Evolutionary conservation across 2,888 invertebrate genomes (phyloP).

Genomic region (Macrophya annulata): DNA sequence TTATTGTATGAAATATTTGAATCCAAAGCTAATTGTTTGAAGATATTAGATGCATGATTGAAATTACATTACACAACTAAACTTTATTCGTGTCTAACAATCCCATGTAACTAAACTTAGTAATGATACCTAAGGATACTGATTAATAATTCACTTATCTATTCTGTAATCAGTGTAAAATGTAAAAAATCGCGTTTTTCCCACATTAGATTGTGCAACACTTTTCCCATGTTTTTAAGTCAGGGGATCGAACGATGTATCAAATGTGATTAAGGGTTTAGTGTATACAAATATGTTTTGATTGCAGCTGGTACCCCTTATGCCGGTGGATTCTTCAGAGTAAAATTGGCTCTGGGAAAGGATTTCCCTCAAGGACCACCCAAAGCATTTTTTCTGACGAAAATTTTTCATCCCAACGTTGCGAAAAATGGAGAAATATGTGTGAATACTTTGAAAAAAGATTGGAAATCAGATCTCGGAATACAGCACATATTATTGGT

Average conservation of each 20-base stretch:
- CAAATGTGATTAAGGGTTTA: not conserved
- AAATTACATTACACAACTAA: no score
- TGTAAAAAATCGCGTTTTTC: no score
- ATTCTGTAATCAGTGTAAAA: not conserved
- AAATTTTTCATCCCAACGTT: conserved; percentile 99
- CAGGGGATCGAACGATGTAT: not conserved
- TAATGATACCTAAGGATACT: no score
- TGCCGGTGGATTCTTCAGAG: conserved; percentile 92
- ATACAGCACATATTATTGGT: conserved; percentile 96
- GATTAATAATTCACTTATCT: no score
- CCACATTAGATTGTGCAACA: not conserved
- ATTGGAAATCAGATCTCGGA: conserved; percentile 98
- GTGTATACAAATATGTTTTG: not conserved
- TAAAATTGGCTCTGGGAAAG: conserved; percentile 94
- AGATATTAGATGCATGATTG: no score
- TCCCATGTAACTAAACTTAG: no score
- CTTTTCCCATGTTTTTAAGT: not conserved
- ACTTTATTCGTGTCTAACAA: no score
- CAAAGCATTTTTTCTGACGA: conserved; percentile 95
- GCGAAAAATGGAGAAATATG: conserved; percentile 97
- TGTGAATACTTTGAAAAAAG: conserved; percentile 97
- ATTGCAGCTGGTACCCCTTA: conserved; percentile 93
- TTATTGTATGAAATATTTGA: no score
- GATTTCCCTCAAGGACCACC: conserved; percentile 96
- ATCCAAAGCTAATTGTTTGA: no score